A percentile compares a stretch with the other conserved stretches of the same genome.
These are phyloP conservation scores for Myotis brandtii DNA, from an alignment of 2,113 vertebrate genomes.

Conservation along the genomic window DNA sequence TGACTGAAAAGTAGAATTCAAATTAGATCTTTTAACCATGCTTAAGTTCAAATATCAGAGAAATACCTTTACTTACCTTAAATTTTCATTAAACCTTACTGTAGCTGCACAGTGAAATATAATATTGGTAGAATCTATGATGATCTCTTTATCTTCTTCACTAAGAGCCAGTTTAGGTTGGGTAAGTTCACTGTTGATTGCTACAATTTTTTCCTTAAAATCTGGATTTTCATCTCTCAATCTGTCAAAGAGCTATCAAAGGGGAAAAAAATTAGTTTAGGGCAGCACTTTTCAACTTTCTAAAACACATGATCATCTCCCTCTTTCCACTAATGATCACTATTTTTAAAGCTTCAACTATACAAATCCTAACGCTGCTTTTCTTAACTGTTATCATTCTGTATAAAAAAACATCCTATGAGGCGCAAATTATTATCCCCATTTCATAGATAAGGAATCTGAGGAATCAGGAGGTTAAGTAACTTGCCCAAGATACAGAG, in stretches of 20 bases:
- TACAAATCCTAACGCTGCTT: neutral
- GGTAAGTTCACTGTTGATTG: slow-evolving; percentile 94
- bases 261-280: slow-evolving; percentile 25
- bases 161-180: slow-evolving; percentile 92
- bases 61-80: slow-evolving; percentile 90
- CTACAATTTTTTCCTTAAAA: slow-evolving; percentile 94
- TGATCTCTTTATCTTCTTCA: slow-evolving; percentile 89
- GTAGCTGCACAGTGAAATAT: slow-evolving; percentile 99
- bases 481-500: slow-evolving; percentile 4
- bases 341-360: slow-evolving; percentile 45
- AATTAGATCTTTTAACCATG: slow-evolving; percentile 2
- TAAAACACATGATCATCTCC: neutral
- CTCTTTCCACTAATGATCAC: neutral
- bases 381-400: slow-evolving; percentile 29
- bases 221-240: slow-evolving; percentile 94
- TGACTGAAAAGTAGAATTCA: slow-evolving; percentile 41
- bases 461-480: neutral
- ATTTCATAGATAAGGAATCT: slow-evolving; percentile 31
- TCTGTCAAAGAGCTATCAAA: slow-evolving; percentile 94
- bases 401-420: neutral
- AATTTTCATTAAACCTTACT: slow-evolving; percentile 96
- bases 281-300: slow-evolving; percentile 50
- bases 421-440: neutral
- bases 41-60: slow-evolving; percentile 30
- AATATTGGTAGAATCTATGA: slow-evolving; percentile 90